Base-by-base conservation (phyloP, 2,888 invertebrate species). In the Drosophila subsilvestris region DNA sequence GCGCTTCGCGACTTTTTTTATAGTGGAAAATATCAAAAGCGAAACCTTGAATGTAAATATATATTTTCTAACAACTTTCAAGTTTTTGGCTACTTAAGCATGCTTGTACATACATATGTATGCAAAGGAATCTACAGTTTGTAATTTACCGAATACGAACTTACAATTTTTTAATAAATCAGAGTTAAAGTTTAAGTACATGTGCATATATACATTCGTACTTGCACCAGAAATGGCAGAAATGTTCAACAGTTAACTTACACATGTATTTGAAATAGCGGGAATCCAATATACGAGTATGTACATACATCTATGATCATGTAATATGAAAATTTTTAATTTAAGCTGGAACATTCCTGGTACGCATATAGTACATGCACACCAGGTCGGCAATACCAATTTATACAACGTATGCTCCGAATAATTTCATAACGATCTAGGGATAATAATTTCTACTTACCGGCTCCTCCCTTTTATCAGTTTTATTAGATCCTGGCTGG, bases 391-490 rank as follows among this genome's bases (percentile, higher is more conserved):
- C 12, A 12, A 3, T 12, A 12, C 4, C 32, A 32, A 29, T 37
- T 2, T 14, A 6, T 5, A 6, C 4, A 32, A 37, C 12, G 14
- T 14, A 37, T 7, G 37, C 37, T 37, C 7, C 2, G 7, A 37
- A n/a, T 1, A 37, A 37, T 37, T 37, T 14, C n/a, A 14, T n/a
- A 6, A 37, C n/a, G n/a, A 14, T 49, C 10, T 44, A 3, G 10
- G 3, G 18, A 29, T 37, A 6, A 2, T 10, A 7, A 12, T 12
- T 3, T n/a, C 3, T n/a, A 62, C 63, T 1, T 63, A 66, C 65
- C 43, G 65, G 65, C 10, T 49, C 32, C 14, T 54, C 54, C 3
- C 47, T 22, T 17, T 17, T 14, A 20, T 17, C 29, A 20, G 27
- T 14, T 1, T 27, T 37, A n/a, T 7, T 37, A 37, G 32, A n/a